These are phyloP conservation scores for Brachionus sp. DNA, from an alignment of 1,140 invertebrate genomes.

Conservation along the genomic window DNA sequence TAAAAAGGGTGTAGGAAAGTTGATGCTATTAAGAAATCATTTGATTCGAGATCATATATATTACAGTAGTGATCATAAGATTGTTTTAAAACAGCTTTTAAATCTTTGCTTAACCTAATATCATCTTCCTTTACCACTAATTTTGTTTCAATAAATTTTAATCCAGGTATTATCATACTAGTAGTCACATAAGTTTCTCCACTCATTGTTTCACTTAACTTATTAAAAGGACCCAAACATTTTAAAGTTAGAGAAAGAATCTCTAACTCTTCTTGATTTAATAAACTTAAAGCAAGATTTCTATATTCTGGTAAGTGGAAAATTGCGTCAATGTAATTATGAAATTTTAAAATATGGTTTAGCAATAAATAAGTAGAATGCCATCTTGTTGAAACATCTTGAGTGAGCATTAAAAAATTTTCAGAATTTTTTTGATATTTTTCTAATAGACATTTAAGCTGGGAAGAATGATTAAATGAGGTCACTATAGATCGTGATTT, in stretches of 20 bases:
- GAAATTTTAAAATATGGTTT: not conserved
- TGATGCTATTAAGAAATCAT: not conserved
- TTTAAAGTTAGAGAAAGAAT: not conserved
- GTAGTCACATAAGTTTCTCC: not conserved
- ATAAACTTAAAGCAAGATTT: not conserved
- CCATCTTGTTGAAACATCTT: not conserved
- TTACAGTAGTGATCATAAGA: not conserved
- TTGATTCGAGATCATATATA: not conserved
- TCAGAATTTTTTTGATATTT: not conserved
- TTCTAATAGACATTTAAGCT: not conserved
- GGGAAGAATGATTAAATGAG: constrained; percentile 21
- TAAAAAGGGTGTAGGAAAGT: not conserved
- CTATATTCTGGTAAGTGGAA: not conserved
- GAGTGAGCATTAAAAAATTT: not conserved
- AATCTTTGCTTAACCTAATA: not conserved
- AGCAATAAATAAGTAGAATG: constrained; percentile 4
- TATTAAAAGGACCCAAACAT: constrained; percentile 1
- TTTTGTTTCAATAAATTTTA: constrained; percentile 2
- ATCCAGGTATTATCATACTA: too few species aligned
- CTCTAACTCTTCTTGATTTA: not conserved
- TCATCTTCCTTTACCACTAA: not conserved
- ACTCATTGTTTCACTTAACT: constrained; percentile 1
- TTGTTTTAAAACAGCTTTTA: not conserved
- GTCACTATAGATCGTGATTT: not conserved
- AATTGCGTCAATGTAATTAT: not conserved